A percentile compares a stretch with the other conserved stretches of the same genome.
phyloP scores from a whole-genome alignment of 2,888 invertebrate genomes.

The Syrista parreyssii region DNA sequence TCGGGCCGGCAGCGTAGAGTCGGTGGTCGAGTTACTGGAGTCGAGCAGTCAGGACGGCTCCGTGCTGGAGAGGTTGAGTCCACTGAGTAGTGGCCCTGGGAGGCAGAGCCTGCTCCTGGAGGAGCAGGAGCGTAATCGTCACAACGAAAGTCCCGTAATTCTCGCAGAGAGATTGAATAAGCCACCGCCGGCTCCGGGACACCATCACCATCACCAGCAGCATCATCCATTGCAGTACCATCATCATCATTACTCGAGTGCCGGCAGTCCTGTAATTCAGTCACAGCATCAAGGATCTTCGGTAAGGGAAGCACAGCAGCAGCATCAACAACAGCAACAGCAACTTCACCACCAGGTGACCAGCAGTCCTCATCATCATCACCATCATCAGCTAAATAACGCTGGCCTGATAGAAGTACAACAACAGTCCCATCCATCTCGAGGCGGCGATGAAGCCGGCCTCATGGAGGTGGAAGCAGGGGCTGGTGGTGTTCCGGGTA shows the following conservation, averaged over 20 bases:
- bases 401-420: conserved; percentile 42
- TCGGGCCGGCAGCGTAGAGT: conserved; percentile 49
- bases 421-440: conserved; percentile 44
- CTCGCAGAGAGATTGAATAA: conserved; percentile 62
- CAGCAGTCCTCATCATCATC: conserved; percentile 30
- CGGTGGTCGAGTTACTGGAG: conserved; percentile 54
- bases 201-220: conserved; percentile 27
- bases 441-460: conserved; percentile 57
- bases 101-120: conserved; percentile 60
- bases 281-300: conserved; percentile 23
- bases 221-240: conserved; percentile 26
- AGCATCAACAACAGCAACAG: conserved; percentile 26
- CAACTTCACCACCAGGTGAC: conserved; percentile 41
- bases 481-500: conserved; percentile 43
- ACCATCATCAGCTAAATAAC: conserved; percentile 34
- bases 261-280: conserved; percentile 22
- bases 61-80: conserved; percentile 66
- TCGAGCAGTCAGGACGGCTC: conserved; percentile 57
- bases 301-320: conserved; percentile 1
- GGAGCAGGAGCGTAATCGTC: conserved; percentile 62
- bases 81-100: conserved; percentile 61
- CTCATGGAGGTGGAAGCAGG: conserved; percentile 61
- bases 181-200: conserved; percentile 42
- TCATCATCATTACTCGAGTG: conserved; percentile 31
- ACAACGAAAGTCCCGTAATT: conserved; percentile 64